These are phyloP conservation scores for Hylaea fasciaria DNA, from an alignment of 2,888 invertebrate species.

Conservation along the genomic window DNA sequence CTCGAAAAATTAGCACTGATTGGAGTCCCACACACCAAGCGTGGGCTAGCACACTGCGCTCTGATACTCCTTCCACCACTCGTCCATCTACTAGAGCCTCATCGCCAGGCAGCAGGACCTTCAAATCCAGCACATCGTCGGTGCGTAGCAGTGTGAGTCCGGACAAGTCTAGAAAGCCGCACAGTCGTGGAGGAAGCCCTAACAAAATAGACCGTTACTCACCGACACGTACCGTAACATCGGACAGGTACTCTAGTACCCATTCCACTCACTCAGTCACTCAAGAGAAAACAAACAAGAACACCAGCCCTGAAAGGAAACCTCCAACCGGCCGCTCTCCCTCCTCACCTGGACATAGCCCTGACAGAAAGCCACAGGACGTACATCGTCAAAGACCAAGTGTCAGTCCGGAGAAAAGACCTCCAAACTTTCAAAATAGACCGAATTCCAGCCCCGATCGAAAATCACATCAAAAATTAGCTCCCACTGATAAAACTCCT, in stretches of 20 bases:
- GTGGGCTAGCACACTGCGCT: constrained; percentile 89
- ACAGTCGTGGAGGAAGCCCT: constrained; percentile 69
- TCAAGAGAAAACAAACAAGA: constrained; percentile 59
- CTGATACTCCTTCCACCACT: constrained; percentile 86
- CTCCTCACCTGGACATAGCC: constrained; percentile 57
- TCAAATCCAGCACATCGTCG: constrained; percentile 81
- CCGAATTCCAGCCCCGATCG: constrained; percentile 58
- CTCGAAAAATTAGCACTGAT: constrained; percentile 86
- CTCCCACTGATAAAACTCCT: constrained; percentile 34
- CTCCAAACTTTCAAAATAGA: constrained; percentile 45
- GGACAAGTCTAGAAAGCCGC: constrained; percentile 70
- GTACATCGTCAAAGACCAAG: constrained; percentile 55
- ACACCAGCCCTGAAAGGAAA: constrained; percentile 59
- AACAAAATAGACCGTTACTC: constrained; percentile 64
- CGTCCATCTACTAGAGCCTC: constrained; percentile 81
- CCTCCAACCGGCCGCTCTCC: constrained; percentile 61
- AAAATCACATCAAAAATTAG: constrained; percentile 41
- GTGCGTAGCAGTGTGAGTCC: constrained; percentile 83
- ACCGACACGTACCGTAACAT: constrained; percentile 59
- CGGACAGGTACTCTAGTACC: constrained; percentile 62
- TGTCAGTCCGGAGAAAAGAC: constrained; percentile 66
- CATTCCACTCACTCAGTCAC: constrained; percentile 60
- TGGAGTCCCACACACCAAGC: constrained; percentile 90
- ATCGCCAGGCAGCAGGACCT: constrained; percentile 82
- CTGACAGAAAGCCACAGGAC: constrained; percentile 61